Conservation (phyloP, 2,797 vertebrate genomes). For the Sebastes elongatus region DNA sequence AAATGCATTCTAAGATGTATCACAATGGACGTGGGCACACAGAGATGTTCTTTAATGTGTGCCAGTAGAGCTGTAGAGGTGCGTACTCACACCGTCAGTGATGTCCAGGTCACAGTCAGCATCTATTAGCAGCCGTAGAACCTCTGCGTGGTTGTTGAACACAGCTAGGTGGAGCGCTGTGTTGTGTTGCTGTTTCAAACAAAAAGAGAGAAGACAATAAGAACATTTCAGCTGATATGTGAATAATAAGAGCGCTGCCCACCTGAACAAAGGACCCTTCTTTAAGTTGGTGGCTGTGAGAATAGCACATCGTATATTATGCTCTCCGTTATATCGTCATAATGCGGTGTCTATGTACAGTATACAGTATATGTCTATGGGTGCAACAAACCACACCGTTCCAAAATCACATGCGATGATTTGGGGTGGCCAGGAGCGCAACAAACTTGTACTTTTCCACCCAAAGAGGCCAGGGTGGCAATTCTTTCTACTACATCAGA, state of each 20-base stretch:
- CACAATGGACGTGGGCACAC: neutral
- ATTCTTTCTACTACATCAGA: fast-evolving
- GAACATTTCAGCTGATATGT: neutral
- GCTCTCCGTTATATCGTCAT: neutral
- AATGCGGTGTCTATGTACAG: no score
- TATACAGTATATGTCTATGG: no score
- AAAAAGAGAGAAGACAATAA: neutral
- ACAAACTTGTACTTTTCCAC: neutral
- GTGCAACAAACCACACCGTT: no score
- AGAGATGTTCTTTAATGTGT: neutral
- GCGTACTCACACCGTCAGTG: conserved; percentile 85
- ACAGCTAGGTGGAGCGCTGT: conserved; percentile 84
- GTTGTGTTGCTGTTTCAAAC: conserved; percentile 80
- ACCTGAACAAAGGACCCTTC: neutral
- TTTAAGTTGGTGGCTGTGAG: neutral
- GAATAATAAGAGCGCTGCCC: neutral
- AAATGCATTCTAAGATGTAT: neutral
- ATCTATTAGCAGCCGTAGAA: conserved; percentile 85
- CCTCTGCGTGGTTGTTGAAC: conserved; percentile 80
- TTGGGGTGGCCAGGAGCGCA: neutral
- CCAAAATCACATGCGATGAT: neutral
- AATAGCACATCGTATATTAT: neutral
- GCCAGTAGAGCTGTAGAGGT: neutral
- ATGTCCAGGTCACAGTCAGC: conserved; percentile 86
- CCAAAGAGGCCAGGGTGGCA: no score